Evolutionary conservation across 1,140 invertebrate genomes (phyloP).

Genomic region (Trichomalopsis sarcophagae): DNA sequence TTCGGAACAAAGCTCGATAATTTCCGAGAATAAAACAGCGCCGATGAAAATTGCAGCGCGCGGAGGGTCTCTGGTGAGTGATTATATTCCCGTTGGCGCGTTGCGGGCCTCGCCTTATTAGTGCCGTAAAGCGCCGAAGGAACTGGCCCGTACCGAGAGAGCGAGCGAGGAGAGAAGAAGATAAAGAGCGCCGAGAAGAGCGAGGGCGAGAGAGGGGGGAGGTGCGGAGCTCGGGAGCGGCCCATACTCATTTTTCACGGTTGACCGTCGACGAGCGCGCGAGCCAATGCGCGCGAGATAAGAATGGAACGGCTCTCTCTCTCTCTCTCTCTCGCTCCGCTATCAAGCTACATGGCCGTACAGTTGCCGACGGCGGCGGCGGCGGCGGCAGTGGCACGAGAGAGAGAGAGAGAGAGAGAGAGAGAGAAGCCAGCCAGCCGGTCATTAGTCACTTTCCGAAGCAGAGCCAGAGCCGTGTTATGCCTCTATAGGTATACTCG

Average conservation of each 20-base stretch:
- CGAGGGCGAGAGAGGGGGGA: conserved; percentile 28
- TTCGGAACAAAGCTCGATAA: not conserved
- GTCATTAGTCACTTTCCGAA: conserved; percentile 76
- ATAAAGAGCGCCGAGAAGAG: conserved; percentile 58
- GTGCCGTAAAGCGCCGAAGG: conserved; percentile 42
- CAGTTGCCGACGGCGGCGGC: not conserved
- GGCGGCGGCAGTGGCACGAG: not conserved
- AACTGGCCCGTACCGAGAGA: not conserved
- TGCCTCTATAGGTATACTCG: conserved; percentile 2
- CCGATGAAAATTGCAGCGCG: conserved; percentile 50
- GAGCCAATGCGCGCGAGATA: conserved; percentile 72
- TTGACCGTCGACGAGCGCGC: conserved; percentile 75
- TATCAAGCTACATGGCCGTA: conserved; percentile 50
- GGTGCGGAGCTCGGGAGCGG: conserved; percentile 72
- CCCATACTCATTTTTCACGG: conserved; percentile 72
- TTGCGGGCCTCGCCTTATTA: conserved; percentile 51
- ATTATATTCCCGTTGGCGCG: conserved; percentile 48
- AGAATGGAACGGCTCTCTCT: conserved; percentile 68
- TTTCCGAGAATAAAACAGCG: conserved; percentile 46
- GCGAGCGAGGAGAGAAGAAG: conserved; percentile 6
- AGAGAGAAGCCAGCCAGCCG: conserved; percentile 67
- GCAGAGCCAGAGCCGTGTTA: conserved; percentile 56
- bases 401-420: conserved; percentile 10
- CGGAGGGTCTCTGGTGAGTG: conserved; percentile 45
- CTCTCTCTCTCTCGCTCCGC: conserved; percentile 35